Conservation (phyloP, 92 coral and sea anemone genomes). For the Phenganax marumi region DNA sequence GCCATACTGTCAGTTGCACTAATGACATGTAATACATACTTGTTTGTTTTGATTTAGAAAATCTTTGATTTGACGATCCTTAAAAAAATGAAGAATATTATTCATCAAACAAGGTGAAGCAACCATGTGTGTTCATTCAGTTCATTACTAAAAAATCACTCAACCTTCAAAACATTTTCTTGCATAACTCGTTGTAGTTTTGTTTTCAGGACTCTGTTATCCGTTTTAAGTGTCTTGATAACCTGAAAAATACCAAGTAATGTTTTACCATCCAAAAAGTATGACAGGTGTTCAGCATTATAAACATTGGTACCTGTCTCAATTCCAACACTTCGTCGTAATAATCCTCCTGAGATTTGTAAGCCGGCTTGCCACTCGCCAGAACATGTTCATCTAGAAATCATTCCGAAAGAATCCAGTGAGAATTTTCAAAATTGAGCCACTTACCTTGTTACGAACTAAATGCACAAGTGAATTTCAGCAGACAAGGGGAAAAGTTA, state of each 20-base stretch:
- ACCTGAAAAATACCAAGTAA: conserved; percentile 45
- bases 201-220: conserved; percentile 78
- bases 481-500: not conserved
- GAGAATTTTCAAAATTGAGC: not conserved
- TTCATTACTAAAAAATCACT: not conserved
- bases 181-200: conserved; percentile 81
- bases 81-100: not conserved
- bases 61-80: conserved; percentile 93
- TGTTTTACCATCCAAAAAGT: no score
- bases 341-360: conserved; percentile 90
- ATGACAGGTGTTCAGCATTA: not conserved
- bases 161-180: conserved; percentile 86
- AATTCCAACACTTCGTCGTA: conserved; percentile 93
- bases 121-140: not conserved
- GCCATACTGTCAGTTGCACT: not conserved
- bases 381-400: conserved; percentile 32
- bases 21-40: conserved; percentile 39
- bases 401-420: not conserved
- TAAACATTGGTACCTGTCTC: conserved; percentile 63
- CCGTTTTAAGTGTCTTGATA: conserved; percentile 81
- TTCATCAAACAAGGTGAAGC: not conserved
- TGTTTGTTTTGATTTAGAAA: conserved; percentile 86
- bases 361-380: conserved; percentile 78
- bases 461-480: not conserved
- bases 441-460: not conserved